Conservation (phyloP, 2,113 vertebrate genomes). For the Pomatostomus ruficeps region DNA sequence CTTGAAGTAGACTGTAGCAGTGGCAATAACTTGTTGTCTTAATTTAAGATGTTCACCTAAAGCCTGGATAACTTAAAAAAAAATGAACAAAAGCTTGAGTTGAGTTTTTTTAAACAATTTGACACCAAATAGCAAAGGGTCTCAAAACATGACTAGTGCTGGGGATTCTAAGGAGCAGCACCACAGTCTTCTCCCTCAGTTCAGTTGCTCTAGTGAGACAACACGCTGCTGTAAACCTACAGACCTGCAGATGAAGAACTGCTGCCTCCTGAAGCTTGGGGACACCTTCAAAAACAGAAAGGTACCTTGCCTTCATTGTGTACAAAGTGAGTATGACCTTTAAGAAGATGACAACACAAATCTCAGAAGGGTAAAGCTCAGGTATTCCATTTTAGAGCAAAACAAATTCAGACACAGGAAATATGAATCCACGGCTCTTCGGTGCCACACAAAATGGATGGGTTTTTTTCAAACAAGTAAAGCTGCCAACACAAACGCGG, state of each 20-base stretch:
- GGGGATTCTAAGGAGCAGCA: neutral
- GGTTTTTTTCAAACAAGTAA: neutral
- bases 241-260: neutral
- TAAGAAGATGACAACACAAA: neutral
- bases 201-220: neutral
- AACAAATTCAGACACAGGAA: neutral
- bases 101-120: slow-evolving; percentile 38
- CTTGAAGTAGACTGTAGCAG: slow-evolving; percentile 99
- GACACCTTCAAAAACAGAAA: neutral
- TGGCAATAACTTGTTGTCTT: slow-evolving; percentile 98
- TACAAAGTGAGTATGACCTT: neutral
- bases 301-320: neutral
- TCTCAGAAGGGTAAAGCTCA: neutral
- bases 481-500: slow-evolving; percentile 40
- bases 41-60: slow-evolving; percentile 98
- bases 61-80: slow-evolving; percentile 91
- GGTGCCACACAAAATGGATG: neutral
- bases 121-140: slow-evolving; percentile 42
- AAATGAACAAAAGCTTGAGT: slow-evolving; percentile 58
- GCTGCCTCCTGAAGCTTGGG: neutral
- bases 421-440: neutral
- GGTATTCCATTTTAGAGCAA: neutral
- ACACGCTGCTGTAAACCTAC: neutral
- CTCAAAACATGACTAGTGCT: neutral
- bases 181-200: neutral